Evolutionary conservation across 2,113 vertebrate genomes (phyloP).

Genomic region (rabbit (Oryctolagus cuniculus)): mOryCun1.1 NC_091437.1:44901501-44902000

Average conservation of each 20-base stretch:
- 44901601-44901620: not conserved
- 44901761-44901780: not conserved
- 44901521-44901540: not conserved
- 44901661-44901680: not conserved
- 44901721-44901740: slow-evolving; percentile 4
- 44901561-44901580: not conserved
- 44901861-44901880: not conserved
- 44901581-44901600: slow-evolving; percentile 12
- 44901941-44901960: slow-evolving; percentile 2
- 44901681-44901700: not conserved
- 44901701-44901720: slow-evolving; percentile 6
- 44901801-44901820: not conserved
- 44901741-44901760: not conserved
- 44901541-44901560: not conserved
- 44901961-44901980: slow-evolving; percentile 13
- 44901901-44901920: not conserved
- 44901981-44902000: not conserved
- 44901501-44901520: not conserved
- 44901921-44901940: slow-evolving; percentile 44
- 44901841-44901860: slow-evolving; percentile 21
- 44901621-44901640: not conserved
- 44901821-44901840: not conserved
- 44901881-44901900: not conserved
- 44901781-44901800: not conserved
- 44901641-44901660: not conserved